phyloP scores from a whole-genome alignment of 1,140 invertebrate species.

The Drosophila nebulosa region DNA sequence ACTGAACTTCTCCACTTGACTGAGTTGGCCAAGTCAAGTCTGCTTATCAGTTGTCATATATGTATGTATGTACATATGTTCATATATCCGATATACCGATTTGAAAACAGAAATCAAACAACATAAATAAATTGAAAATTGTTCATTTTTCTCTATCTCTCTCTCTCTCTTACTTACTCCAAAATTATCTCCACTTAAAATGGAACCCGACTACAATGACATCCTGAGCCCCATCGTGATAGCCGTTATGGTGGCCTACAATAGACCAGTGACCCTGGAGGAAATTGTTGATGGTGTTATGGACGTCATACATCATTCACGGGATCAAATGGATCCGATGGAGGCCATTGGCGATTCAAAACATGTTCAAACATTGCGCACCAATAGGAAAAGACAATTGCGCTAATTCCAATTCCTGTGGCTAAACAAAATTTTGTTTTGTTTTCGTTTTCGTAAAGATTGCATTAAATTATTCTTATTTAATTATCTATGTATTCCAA shows the following conservation, averaged over 20 bases:
- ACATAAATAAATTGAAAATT: background rate
- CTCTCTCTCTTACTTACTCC: background rate
- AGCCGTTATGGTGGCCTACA: conserved; percentile 54
- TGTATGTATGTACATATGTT: background rate
- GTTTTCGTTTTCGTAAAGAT: too few relatives aligned
- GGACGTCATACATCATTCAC: conserved; percentile 30
- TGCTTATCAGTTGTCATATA: conserved; percentile 1
- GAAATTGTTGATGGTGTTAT: conserved; percentile 46
- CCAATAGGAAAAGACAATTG: background rate
- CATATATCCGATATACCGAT: background rate
- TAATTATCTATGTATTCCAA: too few relatives aligned
- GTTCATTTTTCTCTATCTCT: background rate
- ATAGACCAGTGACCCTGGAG: conserved; percentile 49
- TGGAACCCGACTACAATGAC: conserved; percentile 41
- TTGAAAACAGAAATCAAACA: background rate
- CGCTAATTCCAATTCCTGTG: background rate
- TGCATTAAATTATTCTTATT: too few relatives aligned
- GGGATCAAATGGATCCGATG: background rate
- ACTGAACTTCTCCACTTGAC: background rate
- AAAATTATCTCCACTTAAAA: conserved; percentile 4
- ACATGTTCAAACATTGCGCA: background rate
- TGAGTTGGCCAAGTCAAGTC: background rate
- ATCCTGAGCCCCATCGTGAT: conserved; percentile 46
- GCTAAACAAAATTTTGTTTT: too few relatives aligned
- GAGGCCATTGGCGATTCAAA: conserved; percentile 10